Conservation (phyloP, 2,888 invertebrate species). For the Drosophila peninsularis region DNA sequence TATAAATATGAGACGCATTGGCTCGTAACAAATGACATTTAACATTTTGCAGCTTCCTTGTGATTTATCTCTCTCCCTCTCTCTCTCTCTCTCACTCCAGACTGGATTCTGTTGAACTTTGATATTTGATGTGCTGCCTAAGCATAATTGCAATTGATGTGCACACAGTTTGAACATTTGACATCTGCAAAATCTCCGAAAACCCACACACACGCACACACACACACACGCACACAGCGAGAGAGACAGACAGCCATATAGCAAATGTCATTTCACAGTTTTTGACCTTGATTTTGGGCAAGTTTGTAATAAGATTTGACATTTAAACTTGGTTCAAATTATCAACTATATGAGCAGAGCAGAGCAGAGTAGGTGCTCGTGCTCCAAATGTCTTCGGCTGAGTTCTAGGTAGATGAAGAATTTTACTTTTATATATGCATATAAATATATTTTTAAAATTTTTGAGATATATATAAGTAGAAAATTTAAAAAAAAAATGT, state of each 20-base stretch:
- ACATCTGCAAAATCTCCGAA: constrained; percentile 8
- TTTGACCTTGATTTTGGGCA: constrained; percentile 4
- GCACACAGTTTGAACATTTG: constrained; percentile 13
- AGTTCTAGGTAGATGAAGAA: too few relatives aligned
- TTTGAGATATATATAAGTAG: too few relatives aligned
- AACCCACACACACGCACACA: not conserved
- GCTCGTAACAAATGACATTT: constrained; percentile 45
- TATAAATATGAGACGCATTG: constrained; percentile 27
- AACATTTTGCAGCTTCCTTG: constrained; percentile 37
- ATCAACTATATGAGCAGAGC: not conserved
- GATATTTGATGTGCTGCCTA: constrained; percentile 30
- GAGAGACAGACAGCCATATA: not conserved
- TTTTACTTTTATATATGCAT: too few relatives aligned
- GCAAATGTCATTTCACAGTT: constrained; percentile 6
- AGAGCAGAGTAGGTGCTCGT: not conserved
- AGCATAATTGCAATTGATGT: constrained; percentile 22
- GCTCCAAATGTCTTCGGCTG: not conserved
- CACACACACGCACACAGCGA: not conserved
- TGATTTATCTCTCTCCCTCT: constrained; percentile 19
- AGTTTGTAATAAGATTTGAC: not conserved
- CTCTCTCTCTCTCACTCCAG: not conserved
- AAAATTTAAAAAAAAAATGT: too few relatives aligned
- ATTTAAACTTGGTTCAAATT: not conserved
- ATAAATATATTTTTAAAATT: too few relatives aligned
- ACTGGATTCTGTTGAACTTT: constrained; percentile 42